Base-by-base conservation (phyloP, 2,797 vertebrate genomes). In the Hephaestus fuliginosus region DNA sequence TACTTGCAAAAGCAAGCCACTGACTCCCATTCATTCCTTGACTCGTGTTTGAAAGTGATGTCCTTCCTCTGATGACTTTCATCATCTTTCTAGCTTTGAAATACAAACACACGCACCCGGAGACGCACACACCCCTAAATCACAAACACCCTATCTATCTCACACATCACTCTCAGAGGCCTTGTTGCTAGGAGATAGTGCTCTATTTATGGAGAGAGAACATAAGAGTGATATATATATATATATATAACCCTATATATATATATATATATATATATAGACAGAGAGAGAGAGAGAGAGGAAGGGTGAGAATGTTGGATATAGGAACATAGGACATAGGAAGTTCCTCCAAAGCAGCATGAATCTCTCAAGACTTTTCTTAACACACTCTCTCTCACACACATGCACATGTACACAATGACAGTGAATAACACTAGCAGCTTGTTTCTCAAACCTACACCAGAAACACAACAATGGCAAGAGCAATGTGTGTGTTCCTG, bases 111-210 rank as follows among this genome's bases (percentile, higher is more conserved):
- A 25, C 48, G 11, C 67, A 58, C 46, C 75, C 36, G 64, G n/a
- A 57, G 56, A 78, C 33, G 51, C 52, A 78, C 18, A 66, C 52
- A 46, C 49, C 67, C 76, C 74, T 86, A 78, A 82, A 85, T 86
- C 66, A 25, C 77, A 88, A 82, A 82, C 83, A 89, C 82, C 57
- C 74, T 81, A 76, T 89, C 84, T 89, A 91, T 88, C 88, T 84
- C 77, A 83, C 82, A 83, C 82, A 89, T 91, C 86, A 84, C 82
- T 89, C 87, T 82, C 86, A 83, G 76, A 82, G 75, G 86, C 81
- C 91, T 89, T 88, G 92, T 93, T 93, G 91, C 92, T 93, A 93
- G 89, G 92, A 90, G 91, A 93, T 90, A 81, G 78, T 76, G 70
- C 76, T 81, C 84, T 91, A 84, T 91, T 88, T 93, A 82, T 84